Evolutionary conservation across 2,797 vertebrate genomes (phyloP).

Genomic region (Siniperca obscura): DNA sequence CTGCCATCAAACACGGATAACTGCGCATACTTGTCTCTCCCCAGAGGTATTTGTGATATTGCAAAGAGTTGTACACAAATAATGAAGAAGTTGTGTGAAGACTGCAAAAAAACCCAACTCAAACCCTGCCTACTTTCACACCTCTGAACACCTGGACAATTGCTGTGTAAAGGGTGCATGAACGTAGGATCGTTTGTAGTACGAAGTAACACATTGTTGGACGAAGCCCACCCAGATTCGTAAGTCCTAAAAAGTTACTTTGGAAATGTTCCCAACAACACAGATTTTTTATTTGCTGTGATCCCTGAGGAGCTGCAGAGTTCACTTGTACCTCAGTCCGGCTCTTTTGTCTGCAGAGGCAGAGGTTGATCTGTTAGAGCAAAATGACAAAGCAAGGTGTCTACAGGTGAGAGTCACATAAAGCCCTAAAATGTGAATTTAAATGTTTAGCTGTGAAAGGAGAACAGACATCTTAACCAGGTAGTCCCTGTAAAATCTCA

Average conservation of each 20-base stretch:
- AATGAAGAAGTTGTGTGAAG: neutral
- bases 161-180: neutral
- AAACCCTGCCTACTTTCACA: neutral
- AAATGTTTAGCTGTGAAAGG: constrained; percentile 2
- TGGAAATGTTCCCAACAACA: neutral
- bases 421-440: constrained; percentile 9
- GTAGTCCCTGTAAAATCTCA: constrained; percentile 1
- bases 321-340: neutral
- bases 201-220: neutral
- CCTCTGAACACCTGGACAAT: neutral
- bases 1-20: neutral
- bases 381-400: neutral
- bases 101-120: neutral
- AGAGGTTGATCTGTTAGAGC: neutral
- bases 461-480: neutral
- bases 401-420: neutral
- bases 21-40: neutral
- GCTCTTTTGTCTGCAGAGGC: neutral
- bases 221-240: neutral
- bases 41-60: neutral
- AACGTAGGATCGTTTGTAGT: neutral
- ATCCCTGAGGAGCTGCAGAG: neutral
- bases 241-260: neutral
- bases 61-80: no score
- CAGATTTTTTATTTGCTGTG: neutral